phyloP scores from a whole-genome alignment of 2,797 vertebrate genomes.

The Enteromius viviparus region DNA sequence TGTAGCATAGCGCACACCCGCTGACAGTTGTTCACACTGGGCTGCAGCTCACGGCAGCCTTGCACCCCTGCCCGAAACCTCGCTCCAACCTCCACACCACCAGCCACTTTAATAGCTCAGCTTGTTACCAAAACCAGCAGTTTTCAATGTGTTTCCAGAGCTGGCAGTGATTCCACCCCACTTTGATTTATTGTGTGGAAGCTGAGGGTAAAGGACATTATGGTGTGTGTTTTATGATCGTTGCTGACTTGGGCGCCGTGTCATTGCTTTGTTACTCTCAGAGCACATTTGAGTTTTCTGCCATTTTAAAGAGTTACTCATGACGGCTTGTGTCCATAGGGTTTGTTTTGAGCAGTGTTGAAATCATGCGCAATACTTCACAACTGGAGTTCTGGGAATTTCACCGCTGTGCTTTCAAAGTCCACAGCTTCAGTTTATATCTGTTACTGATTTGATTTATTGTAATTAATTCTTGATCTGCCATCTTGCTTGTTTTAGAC shows the following conservation, averaged over 20 bases:
- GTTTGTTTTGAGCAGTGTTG: constrained; percentile 60
- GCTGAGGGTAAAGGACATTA: constrained; percentile 14
- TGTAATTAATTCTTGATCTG: background rate
- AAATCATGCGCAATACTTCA: constrained; percentile 14
- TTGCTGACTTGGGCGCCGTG: constrained; percentile 24
- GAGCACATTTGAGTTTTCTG: constrained; percentile 64
- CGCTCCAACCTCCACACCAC: constrained; percentile 17
- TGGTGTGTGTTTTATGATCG: constrained; percentile 19
- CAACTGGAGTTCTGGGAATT: constrained; percentile 5
- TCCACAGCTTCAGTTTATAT: background rate
- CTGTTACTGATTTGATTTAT: constrained; percentile 15
- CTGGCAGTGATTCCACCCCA: background rate
- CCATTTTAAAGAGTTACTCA: constrained; percentile 59
- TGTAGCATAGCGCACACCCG: constrained; percentile 44
- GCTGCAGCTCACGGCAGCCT: constrained; percentile 34
- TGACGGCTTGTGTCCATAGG: constrained; percentile 54
- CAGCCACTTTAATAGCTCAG: constrained; percentile 36
- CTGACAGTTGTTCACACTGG: constrained; percentile 54
- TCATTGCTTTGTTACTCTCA: constrained; percentile 28
- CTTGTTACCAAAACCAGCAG: constrained; percentile 37
- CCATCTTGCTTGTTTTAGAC: background rate
- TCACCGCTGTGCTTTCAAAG: constrained; percentile 21
- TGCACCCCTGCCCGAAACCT: constrained; percentile 23
- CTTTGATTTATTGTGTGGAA: constrained; percentile 25
- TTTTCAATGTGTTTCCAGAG: constrained; percentile 23